Evolutionary conservation across 2,797 vertebrate genomes (phyloP).

Genomic region (Syngnathus rostellatus): DNA sequence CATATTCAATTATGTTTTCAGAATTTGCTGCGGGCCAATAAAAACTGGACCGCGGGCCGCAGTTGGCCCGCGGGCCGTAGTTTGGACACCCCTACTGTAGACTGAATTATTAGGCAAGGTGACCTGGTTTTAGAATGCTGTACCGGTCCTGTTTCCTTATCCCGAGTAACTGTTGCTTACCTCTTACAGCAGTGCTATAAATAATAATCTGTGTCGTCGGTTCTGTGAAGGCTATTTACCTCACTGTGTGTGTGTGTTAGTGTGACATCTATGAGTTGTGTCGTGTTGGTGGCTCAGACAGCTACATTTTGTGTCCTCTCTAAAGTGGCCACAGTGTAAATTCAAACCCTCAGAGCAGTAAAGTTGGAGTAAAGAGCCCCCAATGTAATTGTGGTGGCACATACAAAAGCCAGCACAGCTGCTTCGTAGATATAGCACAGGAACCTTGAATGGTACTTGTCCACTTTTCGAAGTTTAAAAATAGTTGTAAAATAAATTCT

Average conservation of each 20-base stretch:
- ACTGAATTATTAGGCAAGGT: background rate
- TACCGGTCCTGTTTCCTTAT: background rate
- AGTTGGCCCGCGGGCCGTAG: too few relatives aligned
- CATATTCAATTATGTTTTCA: too few relatives aligned
- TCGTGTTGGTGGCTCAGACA: conserved; percentile 22
- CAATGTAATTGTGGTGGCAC: background rate
- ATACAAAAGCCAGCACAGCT: background rate
- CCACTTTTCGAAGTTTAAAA: background rate
- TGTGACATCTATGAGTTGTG: conserved; percentile 46
- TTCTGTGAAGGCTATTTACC: conserved; percentile 49
- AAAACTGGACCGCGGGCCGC: too few relatives aligned
- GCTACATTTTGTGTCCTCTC: conserved; percentile 31
- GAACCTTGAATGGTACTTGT: background rate
- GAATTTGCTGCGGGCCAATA: too few relatives aligned
- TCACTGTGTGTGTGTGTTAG: conserved; percentile 29
- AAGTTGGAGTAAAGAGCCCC: conserved; percentile 25
- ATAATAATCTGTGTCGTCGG: conserved; percentile 54
- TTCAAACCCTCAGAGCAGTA: conserved; percentile 32
- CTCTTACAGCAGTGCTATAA: conserved; percentile 36
- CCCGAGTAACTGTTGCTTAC: conserved; percentile 3
- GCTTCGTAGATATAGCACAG: conserved; percentile 1
- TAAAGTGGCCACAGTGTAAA: conserved; percentile 31
- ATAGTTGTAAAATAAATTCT: background rate
- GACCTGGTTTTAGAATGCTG: background rate
- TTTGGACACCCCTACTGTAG: too few relatives aligned